phyloP scores from a whole-genome alignment of 2,797 vertebrate genomes.

The Lateolabrax maculatus region DNA sequence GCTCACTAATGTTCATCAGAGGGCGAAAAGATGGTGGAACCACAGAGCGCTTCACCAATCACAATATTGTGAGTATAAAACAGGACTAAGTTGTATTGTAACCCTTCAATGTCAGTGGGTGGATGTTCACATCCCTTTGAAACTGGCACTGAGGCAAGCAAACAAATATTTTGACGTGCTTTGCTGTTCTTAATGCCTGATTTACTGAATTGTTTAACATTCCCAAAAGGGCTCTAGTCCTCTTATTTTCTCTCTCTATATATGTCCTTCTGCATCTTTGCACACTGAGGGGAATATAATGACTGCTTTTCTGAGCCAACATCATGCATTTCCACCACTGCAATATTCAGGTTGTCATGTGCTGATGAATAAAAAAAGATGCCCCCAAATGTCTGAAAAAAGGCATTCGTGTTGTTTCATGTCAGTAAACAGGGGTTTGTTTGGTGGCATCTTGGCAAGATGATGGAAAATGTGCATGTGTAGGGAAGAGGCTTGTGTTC shows the following conservation, averaged over 20 bases:
- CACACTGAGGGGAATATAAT: conserved; percentile 58
- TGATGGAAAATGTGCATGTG: conserved; percentile 42
- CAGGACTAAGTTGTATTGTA: conserved; percentile 15
- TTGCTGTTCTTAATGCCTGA: conserved; percentile 51
- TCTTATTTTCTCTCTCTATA: conserved; percentile 22
- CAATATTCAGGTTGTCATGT: conserved; percentile 41
- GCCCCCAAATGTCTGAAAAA: conserved; percentile 17
- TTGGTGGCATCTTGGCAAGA: conserved; percentile 55
- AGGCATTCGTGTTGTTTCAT: conserved; percentile 48
- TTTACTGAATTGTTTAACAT: conserved; percentile 62
- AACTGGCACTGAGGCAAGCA: conserved; percentile 30
- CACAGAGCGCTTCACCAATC: conserved; percentile 18
- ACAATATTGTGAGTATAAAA: conserved; percentile 24
- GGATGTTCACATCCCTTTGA: conserved; percentile 40
- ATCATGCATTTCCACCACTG: conserved; percentile 24
- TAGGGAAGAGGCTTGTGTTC: conserved; percentile 13
- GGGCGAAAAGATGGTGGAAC: conserved; percentile 51
- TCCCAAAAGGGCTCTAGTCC: conserved; percentile 52
- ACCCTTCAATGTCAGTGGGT: conserved; percentile 39
- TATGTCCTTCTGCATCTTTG: conserved; percentile 58
- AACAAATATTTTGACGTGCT: conserved; percentile 56
- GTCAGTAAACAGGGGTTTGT: conserved; percentile 55
- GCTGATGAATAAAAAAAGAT: conserved; percentile 42
- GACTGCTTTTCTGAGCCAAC: conserved; percentile 48
- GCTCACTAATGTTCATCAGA: conserved; percentile 40